A percentile compares a stretch with the other conserved stretches of the same genome.
These are phyloP conservation scores for Latrodectus hesperus DNA, from an alignment of 2,888 invertebrate species.

Conservation along the genomic window DNA sequence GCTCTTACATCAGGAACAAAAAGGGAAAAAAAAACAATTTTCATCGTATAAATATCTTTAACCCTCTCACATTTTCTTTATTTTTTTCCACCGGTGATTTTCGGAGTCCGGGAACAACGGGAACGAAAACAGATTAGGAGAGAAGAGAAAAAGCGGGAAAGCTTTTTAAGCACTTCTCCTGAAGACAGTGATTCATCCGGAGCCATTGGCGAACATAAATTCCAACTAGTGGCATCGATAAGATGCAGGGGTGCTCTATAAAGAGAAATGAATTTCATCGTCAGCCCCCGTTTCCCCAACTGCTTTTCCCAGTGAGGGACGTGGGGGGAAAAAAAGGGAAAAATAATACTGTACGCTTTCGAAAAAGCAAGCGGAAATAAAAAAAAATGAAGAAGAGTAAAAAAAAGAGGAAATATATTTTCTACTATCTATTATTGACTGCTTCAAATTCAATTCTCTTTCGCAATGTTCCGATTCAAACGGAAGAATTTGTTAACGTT, in stretches of 20 bases:
- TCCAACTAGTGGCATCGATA: constrained; percentile 59
- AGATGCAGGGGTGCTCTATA: constrained; percentile 7
- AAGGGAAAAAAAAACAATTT: not conserved
- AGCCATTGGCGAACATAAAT: constrained; percentile 63
- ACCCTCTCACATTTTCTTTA: not conserved
- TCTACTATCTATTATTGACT: constrained; percentile 45
- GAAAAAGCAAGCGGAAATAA: not conserved
- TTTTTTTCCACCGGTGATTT: not conserved
- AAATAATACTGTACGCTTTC: not conserved
- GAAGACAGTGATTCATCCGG: constrained; percentile 56
- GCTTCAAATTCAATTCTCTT: constrained; percentile 51
- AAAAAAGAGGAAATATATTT: constrained; percentile 26
- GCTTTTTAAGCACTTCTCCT: constrained; percentile 53
- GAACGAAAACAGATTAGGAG: constrained; percentile 55
- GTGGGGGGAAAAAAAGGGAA: constrained; percentile 3
- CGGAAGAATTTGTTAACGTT: constrained; percentile 33
- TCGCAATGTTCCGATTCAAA: not conserved
- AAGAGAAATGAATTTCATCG: constrained; percentile 59
- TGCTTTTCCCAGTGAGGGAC: constrained; percentile 12
- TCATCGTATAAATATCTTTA: not conserved
- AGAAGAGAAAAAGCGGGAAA: not conserved
- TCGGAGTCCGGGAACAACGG: not conserved
- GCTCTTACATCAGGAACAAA: not conserved
- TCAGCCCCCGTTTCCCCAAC: not conserved
- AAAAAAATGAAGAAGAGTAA: constrained; percentile 17